Percentiles rank a stretch among this genome's conserved stretches.
Evolutionary conservation across 2,888 invertebrate genomes (phyloP).

Genomic region (Carcina quercana): DNA sequence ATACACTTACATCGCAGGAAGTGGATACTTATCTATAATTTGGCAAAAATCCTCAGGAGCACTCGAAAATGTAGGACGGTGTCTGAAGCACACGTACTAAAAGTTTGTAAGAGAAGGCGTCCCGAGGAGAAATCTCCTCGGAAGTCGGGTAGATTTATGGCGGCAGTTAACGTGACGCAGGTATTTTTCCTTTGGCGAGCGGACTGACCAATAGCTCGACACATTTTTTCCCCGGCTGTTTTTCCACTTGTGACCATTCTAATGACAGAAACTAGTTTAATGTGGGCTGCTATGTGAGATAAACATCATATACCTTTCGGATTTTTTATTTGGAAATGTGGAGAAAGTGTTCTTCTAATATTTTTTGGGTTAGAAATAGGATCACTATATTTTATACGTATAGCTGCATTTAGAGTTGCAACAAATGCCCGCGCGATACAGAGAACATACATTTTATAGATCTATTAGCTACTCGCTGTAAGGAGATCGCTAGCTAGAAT

Average conservation of each 20-base stretch:
- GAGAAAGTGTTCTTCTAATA: too few species aligned
- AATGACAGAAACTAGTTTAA: conserved; percentile 7
- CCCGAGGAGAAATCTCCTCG: conserved; percentile 56
- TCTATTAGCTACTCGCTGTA: too few species aligned
- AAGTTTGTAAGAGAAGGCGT: conserved; percentile 46
- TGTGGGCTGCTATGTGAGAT: too few species aligned
- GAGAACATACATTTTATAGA: too few species aligned
- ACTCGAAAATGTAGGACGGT: conserved; percentile 43
- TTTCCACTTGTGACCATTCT: conserved; percentile 1
- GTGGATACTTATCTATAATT: conserved; percentile 33
- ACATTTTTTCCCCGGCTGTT: conserved; percentile 22
- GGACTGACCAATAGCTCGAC: conserved; percentile 44
- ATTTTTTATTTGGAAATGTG: too few species aligned
- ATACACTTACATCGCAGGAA: conserved; percentile 8
- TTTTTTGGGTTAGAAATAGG: too few species aligned
- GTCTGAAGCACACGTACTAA: conserved; percentile 50
- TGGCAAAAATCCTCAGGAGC: conserved; percentile 39
- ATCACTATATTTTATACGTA: too few species aligned
- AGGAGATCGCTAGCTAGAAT: too few species aligned
- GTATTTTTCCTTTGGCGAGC: conserved; percentile 43
- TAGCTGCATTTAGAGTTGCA: too few species aligned
- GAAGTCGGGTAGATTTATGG: conserved; percentile 61
- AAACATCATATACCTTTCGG: too few species aligned
- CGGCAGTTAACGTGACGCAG: conserved; percentile 58
- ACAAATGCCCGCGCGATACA: too few species aligned